Evolutionary conservation across 2,888 invertebrate genomes (phyloP).

Genomic region (Carcina quercana): DNA sequence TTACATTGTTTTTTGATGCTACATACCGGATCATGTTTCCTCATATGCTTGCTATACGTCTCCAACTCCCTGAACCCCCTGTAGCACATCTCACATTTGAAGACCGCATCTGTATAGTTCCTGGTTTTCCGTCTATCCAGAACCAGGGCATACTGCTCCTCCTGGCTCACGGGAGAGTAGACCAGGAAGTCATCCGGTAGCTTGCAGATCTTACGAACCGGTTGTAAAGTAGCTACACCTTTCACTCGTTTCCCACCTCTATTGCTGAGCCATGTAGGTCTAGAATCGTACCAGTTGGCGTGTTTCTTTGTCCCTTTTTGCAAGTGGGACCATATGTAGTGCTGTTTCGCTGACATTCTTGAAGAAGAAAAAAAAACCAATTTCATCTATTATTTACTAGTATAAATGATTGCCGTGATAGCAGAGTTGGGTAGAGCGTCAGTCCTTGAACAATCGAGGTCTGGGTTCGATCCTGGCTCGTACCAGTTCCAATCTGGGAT

Average conservation of each 20-base stretch:
- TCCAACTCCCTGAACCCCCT: constrained; percentile 43
- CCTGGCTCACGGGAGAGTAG: constrained; percentile 42
- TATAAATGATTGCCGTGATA: no score
- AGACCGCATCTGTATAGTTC: constrained; percentile 50
- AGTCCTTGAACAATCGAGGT: no score
- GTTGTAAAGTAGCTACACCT: constrained; percentile 23
- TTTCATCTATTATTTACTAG: no score
- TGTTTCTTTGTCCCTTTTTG: constrained; percentile 34
- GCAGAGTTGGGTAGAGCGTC: no score
- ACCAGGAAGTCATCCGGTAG: constrained; percentile 43
- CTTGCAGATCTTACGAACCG: constrained; percentile 27
- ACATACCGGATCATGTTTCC: constrained; percentile 61
- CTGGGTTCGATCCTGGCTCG: no score
- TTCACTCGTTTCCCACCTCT: constrained; percentile 30
- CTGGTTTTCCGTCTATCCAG: constrained; percentile 36
- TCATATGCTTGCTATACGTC: constrained; percentile 56
- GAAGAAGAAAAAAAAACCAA: not conserved
- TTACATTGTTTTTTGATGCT: no score
- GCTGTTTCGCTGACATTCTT: constrained; percentile 55
- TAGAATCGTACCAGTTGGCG: constrained; percentile 33
- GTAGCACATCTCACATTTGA: constrained; percentile 49
- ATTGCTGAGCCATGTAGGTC: constrained; percentile 38
- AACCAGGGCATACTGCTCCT: constrained; percentile 50
- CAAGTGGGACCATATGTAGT: constrained; percentile 46
- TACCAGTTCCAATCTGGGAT: no score